Percentiles rank a stretch among this genome's conserved stretches.
These are phyloP conservation scores for Zeugodacus cucurbitae DNA, from an alignment of 1,140 invertebrate species.

Conservation along the genomic window DNA sequence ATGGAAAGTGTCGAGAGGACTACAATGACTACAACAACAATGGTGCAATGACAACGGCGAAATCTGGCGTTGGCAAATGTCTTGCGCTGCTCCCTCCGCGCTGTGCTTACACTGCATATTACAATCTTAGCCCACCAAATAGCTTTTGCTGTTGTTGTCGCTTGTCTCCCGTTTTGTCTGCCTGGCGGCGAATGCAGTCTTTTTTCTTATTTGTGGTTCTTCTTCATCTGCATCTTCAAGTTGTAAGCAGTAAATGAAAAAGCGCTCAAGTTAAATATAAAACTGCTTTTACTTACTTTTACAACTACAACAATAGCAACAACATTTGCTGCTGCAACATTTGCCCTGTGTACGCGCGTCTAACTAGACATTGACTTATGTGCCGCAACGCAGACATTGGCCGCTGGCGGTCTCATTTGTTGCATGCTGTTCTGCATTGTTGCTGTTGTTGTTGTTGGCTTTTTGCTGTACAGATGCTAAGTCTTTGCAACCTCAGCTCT, in stretches of 20 bases:
- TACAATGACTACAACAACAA: background rate
- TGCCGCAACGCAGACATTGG: conserved; percentile 8
- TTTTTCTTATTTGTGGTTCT: background rate
- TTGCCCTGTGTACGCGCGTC: background rate
- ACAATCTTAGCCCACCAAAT: no score
- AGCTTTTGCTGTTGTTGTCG: background rate
- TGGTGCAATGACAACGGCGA: background rate
- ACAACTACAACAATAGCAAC: background rate
- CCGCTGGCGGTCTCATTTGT: background rate
- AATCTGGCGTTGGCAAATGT: background rate
- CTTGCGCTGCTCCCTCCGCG: background rate
- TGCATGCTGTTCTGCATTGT: background rate
- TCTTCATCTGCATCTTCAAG: background rate
- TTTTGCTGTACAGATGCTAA: background rate
- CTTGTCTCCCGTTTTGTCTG: background rate
- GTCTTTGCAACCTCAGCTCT: no score
- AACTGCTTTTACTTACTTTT: conserved; percentile 3
- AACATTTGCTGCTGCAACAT: background rate
- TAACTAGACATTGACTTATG: conserved; percentile 35
- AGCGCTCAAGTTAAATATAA: conserved; percentile 19
- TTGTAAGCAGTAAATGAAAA: conserved; percentile 18
- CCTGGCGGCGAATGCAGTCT: background rate
- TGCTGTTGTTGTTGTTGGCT: background rate
- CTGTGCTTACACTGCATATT: background rate
- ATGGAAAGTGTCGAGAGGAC: conserved; percentile 3